Evolutionary conservation across 2,113 vertebrate genomes (phyloP), one percentile per base, ranked within the genome.

Genomic region (Callopanchax toddi): DNA sequence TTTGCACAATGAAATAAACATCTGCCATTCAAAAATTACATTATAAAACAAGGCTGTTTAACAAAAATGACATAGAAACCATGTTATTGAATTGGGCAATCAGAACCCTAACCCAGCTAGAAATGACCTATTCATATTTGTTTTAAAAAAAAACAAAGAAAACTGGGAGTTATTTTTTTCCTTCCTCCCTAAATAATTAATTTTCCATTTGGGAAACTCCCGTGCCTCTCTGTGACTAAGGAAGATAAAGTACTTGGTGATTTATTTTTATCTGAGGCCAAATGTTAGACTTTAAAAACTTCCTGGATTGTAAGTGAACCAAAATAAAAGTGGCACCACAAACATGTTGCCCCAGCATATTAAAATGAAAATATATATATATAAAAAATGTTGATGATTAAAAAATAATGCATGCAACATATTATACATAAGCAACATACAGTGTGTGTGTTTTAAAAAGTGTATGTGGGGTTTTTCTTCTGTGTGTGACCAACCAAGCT

Each of bases 251-350:
- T 37, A 2, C 64, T 61, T 39, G 17, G 59, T 60, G 69, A 85
- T 82, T 83, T 86, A 83, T 86, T 82, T 68, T 63, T 53, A 60
- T 78, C 73, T 70, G 66, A 50, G 85, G 79, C 87, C 81, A 86
- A 49, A 85, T 60, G 71, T 82, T 72, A 77, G 64, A 78, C 68
- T 84, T 57, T 46, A 74, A 69, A 78, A 87, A 85, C 78, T 78
- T 87, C 83, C 75, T 73, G 60, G 61, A 82, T 82, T 85, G 48
- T 67, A 53, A 77, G 46, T 29, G 44, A 74, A 71, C 39, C 65
- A 64, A 49, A 50, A 25, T 53, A n/a, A 46, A 66, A 65, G 1
- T 23, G 9, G 3, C 52, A 56, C 45, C 45, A 60, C 32, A 69
- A 48, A 57, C 50, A 54, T 52, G 34, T 64, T 68, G 63, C 45